Evolutionary conservation across 2,888 invertebrate genomes (phyloP).

Genomic region (Ornithoptera alexandrae): DNA sequence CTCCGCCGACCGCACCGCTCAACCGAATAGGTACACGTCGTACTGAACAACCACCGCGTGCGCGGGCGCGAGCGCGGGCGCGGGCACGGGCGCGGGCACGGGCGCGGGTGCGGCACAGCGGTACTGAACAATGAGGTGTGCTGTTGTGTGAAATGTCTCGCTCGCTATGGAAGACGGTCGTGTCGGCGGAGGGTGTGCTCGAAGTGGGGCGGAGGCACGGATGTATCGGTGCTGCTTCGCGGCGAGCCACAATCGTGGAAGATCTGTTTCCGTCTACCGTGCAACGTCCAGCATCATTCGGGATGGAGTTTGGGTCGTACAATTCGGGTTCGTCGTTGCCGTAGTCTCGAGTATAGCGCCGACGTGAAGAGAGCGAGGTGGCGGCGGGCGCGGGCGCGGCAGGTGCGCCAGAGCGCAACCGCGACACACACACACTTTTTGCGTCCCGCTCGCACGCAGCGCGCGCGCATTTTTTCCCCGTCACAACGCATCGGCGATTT

Average conservation of each 20-base stretch:
- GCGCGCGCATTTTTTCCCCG: constrained; percentile 69
- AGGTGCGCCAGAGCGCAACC: constrained; percentile 75
- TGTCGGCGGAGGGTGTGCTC: no score
- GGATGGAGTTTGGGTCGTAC: constrained; percentile 75
- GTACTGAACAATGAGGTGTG: no score
- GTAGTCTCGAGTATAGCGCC: constrained; percentile 66
- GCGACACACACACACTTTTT: constrained; percentile 77
- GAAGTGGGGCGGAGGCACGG: no score
- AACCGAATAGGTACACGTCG: no score
- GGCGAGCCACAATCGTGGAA: constrained; percentile 32
- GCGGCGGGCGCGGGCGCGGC: constrained; percentile 61
- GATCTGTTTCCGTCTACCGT: constrained; percentile 73
- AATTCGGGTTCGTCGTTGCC: constrained; percentile 77
- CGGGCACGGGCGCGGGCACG: no score
- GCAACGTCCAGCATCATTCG: constrained; percentile 67
- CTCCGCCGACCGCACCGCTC: no score
- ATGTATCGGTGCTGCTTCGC: no score
- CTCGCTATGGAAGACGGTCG: no score
- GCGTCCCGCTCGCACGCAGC: constrained; percentile 74
- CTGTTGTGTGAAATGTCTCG: no score
- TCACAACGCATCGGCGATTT: constrained; percentile 76
- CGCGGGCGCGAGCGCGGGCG: no score
- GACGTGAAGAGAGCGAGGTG: constrained; percentile 35
- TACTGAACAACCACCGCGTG: no score
- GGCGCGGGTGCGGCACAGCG: no score